Evolutionary conservation across 53 echinoderm and acorn worm species (phyloP).

Genomic region (Crossaster papposus): DNA sequence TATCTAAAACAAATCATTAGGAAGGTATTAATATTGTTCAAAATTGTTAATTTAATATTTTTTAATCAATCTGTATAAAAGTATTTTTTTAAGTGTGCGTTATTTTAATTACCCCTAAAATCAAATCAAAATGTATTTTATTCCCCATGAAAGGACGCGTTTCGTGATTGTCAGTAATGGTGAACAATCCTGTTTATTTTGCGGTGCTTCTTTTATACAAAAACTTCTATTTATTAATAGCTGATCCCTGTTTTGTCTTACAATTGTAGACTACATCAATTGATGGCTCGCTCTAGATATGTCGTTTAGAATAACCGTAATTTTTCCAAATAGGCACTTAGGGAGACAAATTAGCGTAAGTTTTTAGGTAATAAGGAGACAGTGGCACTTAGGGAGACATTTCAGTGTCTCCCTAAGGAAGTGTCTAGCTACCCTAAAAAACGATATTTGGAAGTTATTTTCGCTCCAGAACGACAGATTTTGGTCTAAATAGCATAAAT

Average conservation of each 20-base stretch:
- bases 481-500: no score
- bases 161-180: conserved; percentile 35
- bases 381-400: no score
- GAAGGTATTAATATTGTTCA: background rate
- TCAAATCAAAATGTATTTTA: background rate
- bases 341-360: no score
- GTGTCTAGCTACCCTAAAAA: no score
- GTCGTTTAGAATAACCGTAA: no score
- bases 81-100: background rate
- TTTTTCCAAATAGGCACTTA: no score
- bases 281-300: no score
- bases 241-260: background rate
- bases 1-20: background rate
- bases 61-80: background rate
- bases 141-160: conserved; percentile 32
- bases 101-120: background rate
- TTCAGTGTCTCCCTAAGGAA: no score
- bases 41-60: background rate
- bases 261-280: background rate
- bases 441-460: no score
- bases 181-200: conserved; percentile 27
- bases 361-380: no score
- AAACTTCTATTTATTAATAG: background rate
- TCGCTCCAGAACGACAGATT: no score
- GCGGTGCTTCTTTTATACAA: conserved; percentile 59